Conservation (phyloP, 2,113 vertebrate species). For the Seriola aureovittata region DNA sequence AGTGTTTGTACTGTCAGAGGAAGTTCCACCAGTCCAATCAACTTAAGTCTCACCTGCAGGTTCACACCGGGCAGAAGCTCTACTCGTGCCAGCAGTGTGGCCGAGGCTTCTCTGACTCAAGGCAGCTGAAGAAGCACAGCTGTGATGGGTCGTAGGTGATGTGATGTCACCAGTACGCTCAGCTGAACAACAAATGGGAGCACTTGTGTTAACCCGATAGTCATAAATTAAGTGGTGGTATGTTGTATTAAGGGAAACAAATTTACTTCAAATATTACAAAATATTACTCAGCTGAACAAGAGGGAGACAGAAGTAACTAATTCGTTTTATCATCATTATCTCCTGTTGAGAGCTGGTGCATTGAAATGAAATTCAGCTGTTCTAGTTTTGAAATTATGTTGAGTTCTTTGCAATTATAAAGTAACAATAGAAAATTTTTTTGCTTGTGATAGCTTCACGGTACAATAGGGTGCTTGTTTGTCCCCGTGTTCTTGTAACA, state of each 20-base stretch:
- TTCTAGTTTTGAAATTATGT: background rate
- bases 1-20: slow-evolving; percentile 69
- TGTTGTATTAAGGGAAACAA: background rate
- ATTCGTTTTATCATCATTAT: background rate
- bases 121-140: slow-evolving; percentile 82
- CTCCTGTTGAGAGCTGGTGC: background rate
- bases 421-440: background rate
- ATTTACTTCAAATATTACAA: background rate
- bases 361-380: background rate
- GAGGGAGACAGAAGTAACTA: background rate
- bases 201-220: background rate
- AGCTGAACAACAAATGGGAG: fast-evolving
- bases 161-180: background rate
- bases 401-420: background rate
- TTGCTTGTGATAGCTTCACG: background rate
- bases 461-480: background rate
- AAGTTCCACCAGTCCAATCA: slow-evolving; percentile 81
- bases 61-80: slow-evolving; percentile 79
- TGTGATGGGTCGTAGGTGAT: slow-evolving; percentile 43
- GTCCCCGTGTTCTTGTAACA: background rate
- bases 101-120: slow-evolving; percentile 76
- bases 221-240: background rate
- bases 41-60: slow-evolving; percentile 80
- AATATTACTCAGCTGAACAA: background rate
- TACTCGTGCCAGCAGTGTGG: slow-evolving; percentile 78